phyloP scores from a whole-genome alignment of 2,797 vertebrate species.

The Smutsia temminckii region DNA sequence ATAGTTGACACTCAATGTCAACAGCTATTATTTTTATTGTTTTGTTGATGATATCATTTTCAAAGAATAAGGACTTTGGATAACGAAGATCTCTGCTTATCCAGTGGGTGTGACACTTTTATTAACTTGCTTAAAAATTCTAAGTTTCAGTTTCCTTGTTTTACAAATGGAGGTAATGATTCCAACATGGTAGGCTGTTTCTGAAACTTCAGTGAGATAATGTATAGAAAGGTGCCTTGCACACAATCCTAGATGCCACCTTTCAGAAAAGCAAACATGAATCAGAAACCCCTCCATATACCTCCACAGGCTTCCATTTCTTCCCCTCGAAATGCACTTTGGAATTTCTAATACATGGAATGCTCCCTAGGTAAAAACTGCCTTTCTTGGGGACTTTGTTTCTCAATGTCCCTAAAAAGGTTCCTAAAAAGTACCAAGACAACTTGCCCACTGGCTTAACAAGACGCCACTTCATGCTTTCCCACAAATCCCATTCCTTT shows the following conservation, averaged over 20 bases:
- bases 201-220: background rate
- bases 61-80: background rate
- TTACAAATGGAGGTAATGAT: background rate
- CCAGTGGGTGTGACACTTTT: background rate
- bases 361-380: background rate
- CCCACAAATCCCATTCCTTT: background rate
- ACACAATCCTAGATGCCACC: background rate
- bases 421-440: background rate
- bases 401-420: background rate
- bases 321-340: background rate
- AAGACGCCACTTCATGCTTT: background rate
- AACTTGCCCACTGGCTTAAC: background rate
- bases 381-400: background rate
- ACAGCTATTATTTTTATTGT: background rate
- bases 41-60: background rate
- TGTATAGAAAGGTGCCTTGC: background rate
- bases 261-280: background rate
- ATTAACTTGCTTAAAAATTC: background rate
- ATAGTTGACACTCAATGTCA: background rate
- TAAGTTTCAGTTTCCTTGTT: background rate
- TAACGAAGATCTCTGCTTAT: background rate
- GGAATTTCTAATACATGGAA: background rate
- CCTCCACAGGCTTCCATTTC: no score
- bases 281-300: background rate
- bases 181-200: background rate